Evolutionary conservation across 2,888 invertebrate species (phyloP).

Genomic region (Volucella zonaria): DNA sequence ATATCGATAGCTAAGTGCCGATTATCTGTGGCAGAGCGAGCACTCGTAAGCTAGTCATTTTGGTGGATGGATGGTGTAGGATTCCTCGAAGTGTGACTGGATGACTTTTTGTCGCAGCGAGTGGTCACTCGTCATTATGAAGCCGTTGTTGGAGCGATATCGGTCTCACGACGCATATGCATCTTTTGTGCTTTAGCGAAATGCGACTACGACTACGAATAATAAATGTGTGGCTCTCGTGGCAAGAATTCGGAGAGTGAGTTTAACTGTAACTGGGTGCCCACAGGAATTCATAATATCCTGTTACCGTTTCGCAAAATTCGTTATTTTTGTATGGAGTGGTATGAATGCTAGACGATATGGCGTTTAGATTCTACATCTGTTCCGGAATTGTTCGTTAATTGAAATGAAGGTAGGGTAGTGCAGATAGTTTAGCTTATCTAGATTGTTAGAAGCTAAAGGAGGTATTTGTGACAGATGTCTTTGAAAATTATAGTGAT

Average conservation of each 20-base stretch:
- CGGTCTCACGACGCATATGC: slow-evolving; percentile 49
- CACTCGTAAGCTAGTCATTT: slow-evolving; percentile 40
- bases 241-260: background rate
- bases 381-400: no score
- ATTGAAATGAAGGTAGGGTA: no score
- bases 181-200: slow-evolving; percentile 25
- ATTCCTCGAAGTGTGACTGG: slow-evolving; percentile 3
- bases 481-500: no score
- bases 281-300: slow-evolving; percentile 42
- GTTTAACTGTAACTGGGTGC: background rate
- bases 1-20: slow-evolving; percentile 68
- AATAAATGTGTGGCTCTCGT: background rate
- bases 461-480: no score
- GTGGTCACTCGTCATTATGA: slow-evolving; percentile 55
- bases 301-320: background rate
- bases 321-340: slow-evolving; percentile 2
- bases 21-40: slow-evolving; percentile 63
- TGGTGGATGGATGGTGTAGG: background rate
- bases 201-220: background rate
- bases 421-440: no score
- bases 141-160: slow-evolving; percentile 50
- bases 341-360: background rate
- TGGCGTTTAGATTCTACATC: background rate
- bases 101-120: slow-evolving; percentile 57
- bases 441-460: no score